Evolutionary conservation across 2,888 invertebrate genomes (phyloP).

Genomic region (Sepiola atlantica): DNA sequence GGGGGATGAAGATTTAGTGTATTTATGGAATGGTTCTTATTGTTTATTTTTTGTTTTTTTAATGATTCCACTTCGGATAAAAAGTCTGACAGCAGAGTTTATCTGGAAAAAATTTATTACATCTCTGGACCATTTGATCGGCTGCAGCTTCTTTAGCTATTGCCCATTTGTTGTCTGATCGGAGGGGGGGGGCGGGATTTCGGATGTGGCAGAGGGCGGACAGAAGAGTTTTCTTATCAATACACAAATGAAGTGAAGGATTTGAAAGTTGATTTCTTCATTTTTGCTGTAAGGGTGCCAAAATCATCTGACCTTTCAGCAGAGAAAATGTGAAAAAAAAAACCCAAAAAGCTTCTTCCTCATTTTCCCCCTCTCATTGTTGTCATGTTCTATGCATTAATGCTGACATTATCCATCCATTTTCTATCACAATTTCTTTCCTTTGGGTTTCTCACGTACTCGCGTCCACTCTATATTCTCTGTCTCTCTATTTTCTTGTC

Average conservation of each 20-base stretch:
- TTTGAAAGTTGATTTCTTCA: not conserved
- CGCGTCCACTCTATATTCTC: too few relatives aligned
- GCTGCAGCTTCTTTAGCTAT: not conserved
- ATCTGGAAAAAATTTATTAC: not conserved
- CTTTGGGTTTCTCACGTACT: too few relatives aligned
- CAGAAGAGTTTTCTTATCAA: not conserved
- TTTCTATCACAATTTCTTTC: too few relatives aligned
- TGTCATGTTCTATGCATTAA: not conserved
- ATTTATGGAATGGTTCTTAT: not conserved
- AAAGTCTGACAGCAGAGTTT: not conserved
- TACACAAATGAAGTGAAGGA: not conserved
- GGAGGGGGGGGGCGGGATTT: not conserved
- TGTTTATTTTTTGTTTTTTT: not conserved
- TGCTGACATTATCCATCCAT: too few relatives aligned
- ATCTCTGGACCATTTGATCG: not conserved
- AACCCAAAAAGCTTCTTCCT: not conserved
- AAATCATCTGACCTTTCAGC: not conserved
- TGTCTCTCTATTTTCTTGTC: too few relatives aligned
- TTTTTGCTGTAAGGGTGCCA: not conserved
- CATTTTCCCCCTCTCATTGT: not conserved
- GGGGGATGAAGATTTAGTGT: too few relatives aligned
- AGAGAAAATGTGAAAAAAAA: not conserved
- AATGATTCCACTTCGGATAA: slow-evolving; percentile 32
- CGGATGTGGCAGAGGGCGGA: not conserved
- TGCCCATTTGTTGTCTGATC: not conserved